Base-by-base conservation (phyloP, 2,888 invertebrate species). In the Cremastinae sp. region DNA sequence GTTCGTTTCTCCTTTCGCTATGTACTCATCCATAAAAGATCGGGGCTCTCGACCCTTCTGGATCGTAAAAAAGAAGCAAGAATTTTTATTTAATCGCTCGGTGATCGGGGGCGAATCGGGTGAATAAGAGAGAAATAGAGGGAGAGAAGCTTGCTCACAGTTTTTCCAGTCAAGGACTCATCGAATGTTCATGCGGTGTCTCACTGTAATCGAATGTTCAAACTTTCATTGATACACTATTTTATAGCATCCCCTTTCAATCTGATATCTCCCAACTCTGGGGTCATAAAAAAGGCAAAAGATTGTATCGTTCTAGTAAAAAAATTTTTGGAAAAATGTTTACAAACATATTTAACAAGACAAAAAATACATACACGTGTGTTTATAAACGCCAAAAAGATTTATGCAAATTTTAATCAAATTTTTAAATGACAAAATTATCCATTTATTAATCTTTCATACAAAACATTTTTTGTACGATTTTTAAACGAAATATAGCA, bases 101-200 rank as follows among this genome's bases (percentile, higher is more conserved):
- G 10, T 38, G 18, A 14, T 16, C 45, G 16, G 4, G 28, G 43
- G 51, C 8, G 10, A 20, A 51, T 18, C 22, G n/a, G 12, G 12
- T n/a, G 28, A 53, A 7, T 8, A 14, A 53, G 14, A 20, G 36
- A 34, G 47, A 34, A 28, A 28, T 14, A 47, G 36, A 47, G 41
- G n/a, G 41, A 41, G 41, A 14, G 12, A 43, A 9, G 22, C 36
- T 28, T 16, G 49, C 12, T 49, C 18, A 7, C 38, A 28, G 28
- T 41, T 65, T 41, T 38, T 18, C 41, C 36, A 34, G 34, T 16
- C 28, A 45, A 53, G 61, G 61, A 62, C 54, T 71, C 47, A 62
- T 47, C 62, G 62, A 18, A 61, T 53, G 54, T 45, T 28, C 51
- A 61, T 51, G 62, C 62, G 62, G 54, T 71, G 47, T 45, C 14